Evolutionary conservation across 2,888 invertebrate species (phyloP), one percentile per base, ranked within the genome.

Genomic region (Stramonita haemastoma): DNA sequence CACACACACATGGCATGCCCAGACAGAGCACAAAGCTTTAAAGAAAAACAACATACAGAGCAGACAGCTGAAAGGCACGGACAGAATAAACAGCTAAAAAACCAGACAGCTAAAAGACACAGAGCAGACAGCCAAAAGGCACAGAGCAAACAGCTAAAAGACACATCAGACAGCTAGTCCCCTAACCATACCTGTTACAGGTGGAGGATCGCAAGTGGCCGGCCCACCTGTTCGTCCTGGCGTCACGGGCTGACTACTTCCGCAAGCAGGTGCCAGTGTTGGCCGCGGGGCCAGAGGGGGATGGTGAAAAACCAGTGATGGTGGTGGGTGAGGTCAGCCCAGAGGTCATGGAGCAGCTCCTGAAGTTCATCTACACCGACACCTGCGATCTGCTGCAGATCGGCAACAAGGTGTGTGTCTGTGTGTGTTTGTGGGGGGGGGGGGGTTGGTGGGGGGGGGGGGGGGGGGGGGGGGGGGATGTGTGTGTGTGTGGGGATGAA

Each of bases 201-300:
- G 96, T 97, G 66, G 97, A 97, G 57, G 95, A 96, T 88, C 97
- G 97, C 92, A 95, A 95, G 4, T 98, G 97, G 96, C 97, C 97
- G 0, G 98, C 97, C 0, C 98, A 98, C 95, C 97, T 97, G 92
- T 98, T 97, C 95, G 97, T 98, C 87, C 95, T 98, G 0, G 97
- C 97, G 0, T 97, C 97, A 0, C 96, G 97, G 91, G 97, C 97
- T 90, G 97, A 97, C 15, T 97, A 97, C 34, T 96, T 98, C 15
- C 96, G 93, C 66, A 94, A 94, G 88, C 90, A 94, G 19, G 90
- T 95, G 26, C 79, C 86, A 19, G 32, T 84, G 32, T 60, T 32
- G 22, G 57, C 81, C 4, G 29, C 87, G 36, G 79, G 29, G 22
- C 46, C 83, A 0, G 89, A 91, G 4, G 87, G 90, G 13, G 89